A percentile compares a stretch with the other conserved stretches of the same genome.
Conservation (phyloP, 2,113 vertebrate genomes). For the Nothobranchius kuhntae region DNA sequence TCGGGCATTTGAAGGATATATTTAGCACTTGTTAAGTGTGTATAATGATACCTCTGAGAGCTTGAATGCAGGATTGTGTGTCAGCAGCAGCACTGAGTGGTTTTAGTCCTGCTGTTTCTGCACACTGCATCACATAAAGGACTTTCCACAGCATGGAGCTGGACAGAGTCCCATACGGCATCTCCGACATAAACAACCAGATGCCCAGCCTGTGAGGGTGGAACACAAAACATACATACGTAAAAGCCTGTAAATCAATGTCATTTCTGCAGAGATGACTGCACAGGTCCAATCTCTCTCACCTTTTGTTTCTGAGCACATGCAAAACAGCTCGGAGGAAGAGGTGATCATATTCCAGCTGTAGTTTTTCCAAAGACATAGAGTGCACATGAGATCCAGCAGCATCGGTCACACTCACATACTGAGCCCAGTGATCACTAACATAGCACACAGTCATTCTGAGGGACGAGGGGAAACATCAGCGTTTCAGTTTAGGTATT, state of each 20-base stretch:
- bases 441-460: conserved; percentile 94
- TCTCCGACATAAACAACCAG: conserved; percentile 98
- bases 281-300: neutral
- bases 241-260: neutral
- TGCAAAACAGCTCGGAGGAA: conserved; percentile 92
- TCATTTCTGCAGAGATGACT: neutral
- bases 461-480: neutral
- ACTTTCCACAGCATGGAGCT: conserved; percentile 94
- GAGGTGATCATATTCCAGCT: conserved; percentile 93
- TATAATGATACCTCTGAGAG: conserved; percentile 82
- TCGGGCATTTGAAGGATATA: neutral
- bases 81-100: conserved; percentile 66
- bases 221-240: neutral
- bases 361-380: conserved; percentile 89
- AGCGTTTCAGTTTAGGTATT: neutral
- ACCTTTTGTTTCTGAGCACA: conserved; percentile 97
- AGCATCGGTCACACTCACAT: conserved; percentile 73
- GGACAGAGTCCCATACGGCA: conserved; percentile 94
- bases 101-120: conserved; percentile 82
- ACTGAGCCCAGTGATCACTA: conserved; percentile 97
- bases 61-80: conserved; percentile 76
- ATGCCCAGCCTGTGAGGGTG: conserved; percentile 86
- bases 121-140: conserved; percentile 93
- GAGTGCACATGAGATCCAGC: conserved; percentile 72
- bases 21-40: neutral